Evolutionary conservation across 2,113 vertebrate species (phyloP).

Genomic region (Hippolais icterina): DNA sequence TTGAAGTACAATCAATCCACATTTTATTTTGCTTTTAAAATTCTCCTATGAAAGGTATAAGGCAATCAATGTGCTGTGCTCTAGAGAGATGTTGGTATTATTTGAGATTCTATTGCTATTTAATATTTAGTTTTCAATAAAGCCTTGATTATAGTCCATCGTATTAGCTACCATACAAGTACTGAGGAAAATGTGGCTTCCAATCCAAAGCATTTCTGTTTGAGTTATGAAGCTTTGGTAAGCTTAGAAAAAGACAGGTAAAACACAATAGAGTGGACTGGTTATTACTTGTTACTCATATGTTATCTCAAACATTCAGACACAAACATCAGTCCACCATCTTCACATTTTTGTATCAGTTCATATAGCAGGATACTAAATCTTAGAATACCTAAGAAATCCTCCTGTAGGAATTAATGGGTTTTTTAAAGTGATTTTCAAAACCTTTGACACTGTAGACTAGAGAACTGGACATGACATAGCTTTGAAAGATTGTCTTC

Average conservation of each 20-base stretch:
- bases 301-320: not conserved
- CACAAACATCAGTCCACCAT: not conserved
- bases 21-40: conserved; percentile 39
- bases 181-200: not conserved
- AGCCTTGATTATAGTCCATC: not conserved
- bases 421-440: not conserved
- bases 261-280: not conserved
- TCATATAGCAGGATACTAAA: not conserved
- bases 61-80: not conserved
- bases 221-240: not conserved
- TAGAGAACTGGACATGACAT: not conserved
- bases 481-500: not conserved
- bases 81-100: not conserved
- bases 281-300: not conserved
- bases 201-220: not conserved
- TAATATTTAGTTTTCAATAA: conserved; percentile 34
- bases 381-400: not conserved
- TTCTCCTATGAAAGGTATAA: not conserved
- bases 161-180: not conserved
- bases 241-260: not conserved
- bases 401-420: not conserved
- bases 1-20: conserved; percentile 26
- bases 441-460: not conserved
- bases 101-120: not conserved
- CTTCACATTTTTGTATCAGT: not conserved